Evolutionary conservation across 2,888 invertebrate genomes (phyloP), one percentile per base, ranked within the genome.

Genomic region (Eristalinus aeneus): DNA sequence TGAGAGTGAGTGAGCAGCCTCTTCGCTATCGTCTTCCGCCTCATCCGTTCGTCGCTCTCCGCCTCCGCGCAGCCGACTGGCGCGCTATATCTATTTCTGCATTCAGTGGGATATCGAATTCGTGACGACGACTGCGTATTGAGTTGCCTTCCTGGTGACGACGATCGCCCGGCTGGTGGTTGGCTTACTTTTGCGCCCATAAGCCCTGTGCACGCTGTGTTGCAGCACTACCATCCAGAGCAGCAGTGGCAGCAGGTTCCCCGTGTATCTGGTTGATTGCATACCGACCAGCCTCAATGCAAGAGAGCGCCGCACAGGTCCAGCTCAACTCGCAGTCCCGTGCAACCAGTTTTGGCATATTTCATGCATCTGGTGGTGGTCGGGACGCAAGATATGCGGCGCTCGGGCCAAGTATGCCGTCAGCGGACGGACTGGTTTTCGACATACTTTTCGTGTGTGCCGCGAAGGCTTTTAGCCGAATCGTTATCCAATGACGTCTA

Each of bases 401-500:
- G 69, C 34, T 11, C 23, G 11, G 27, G 36, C 46, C 34, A 72
- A 78, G 78, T 78, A 65, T 78, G 78, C 56, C 72, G 64, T 34
- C 32, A 58, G 64, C 23, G 2, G 61, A 10, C 11, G 34, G 61
- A 78, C 77, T 71, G 71, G 71, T 76, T 76, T 72, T 72, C 53
- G 72, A 53, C 53, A 63, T 53, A 63, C 53, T 72, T 76, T 53
- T n/a, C n/a, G 12, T 16, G 39, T 39, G 39, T 39, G 1, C 22
- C 27, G 58, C 1, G 46, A 23, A 68, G 46, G 65, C 56, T 54
- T 69, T 76, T 54, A 61, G 54, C 61, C 76, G 54, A 76, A 76
- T 76, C 76, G 46, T 67, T 75, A 68, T 75, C 67, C 60, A 75
- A 75, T 75, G 75, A 68, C 60, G 67, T 67, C 67, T 75, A 75